Conservation (phyloP, 2,797 vertebrate species). For the Xerus rutilus region DNA sequence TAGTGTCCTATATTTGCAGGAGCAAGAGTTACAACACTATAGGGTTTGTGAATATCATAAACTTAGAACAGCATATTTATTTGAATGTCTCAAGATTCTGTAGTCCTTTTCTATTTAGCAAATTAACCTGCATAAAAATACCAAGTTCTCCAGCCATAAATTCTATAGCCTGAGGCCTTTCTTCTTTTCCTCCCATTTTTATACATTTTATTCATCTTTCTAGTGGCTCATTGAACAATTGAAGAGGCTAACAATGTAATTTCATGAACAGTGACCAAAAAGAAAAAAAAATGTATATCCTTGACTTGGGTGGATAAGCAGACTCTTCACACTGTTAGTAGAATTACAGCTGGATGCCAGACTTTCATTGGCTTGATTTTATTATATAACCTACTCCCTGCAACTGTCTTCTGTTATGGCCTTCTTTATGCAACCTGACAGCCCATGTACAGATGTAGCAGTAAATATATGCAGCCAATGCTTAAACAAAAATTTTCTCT, state of each 20-base stretch:
- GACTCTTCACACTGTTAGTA: constrained; percentile 66
- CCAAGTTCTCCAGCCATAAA: constrained; percentile 65
- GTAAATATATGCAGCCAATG: constrained; percentile 78
- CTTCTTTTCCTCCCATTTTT: constrained; percentile 63
- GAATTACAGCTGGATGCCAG: constrained; percentile 72
- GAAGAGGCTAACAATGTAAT: constrained; percentile 63
- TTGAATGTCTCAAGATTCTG: constrained; percentile 62
- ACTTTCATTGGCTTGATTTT: constrained; percentile 78
- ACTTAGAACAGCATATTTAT: constrained; percentile 57
- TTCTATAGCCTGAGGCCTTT: constrained; percentile 37
- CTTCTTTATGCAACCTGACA: constrained; percentile 84
- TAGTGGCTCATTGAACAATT: constrained; percentile 74
- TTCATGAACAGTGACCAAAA: constrained; percentile 65
- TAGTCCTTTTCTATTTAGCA: constrained; percentile 74
- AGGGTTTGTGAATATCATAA: constrained; percentile 74
- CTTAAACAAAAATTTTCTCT: constrained; percentile 82
- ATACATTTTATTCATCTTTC: constrained; percentile 73
- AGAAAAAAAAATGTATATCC: neutral
- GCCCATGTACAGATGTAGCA: constrained; percentile 77
- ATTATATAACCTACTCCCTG: constrained; percentile 77
- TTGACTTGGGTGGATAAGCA: constrained; percentile 62
- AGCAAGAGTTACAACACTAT: neutral
- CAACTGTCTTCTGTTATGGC: constrained; percentile 72
- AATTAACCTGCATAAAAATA: constrained; percentile 79
- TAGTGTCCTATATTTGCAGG: constrained; percentile 61